Evolutionary conservation across 2,797 vertebrate genomes (phyloP).

Genomic region (Pangasius djambal): DNA sequence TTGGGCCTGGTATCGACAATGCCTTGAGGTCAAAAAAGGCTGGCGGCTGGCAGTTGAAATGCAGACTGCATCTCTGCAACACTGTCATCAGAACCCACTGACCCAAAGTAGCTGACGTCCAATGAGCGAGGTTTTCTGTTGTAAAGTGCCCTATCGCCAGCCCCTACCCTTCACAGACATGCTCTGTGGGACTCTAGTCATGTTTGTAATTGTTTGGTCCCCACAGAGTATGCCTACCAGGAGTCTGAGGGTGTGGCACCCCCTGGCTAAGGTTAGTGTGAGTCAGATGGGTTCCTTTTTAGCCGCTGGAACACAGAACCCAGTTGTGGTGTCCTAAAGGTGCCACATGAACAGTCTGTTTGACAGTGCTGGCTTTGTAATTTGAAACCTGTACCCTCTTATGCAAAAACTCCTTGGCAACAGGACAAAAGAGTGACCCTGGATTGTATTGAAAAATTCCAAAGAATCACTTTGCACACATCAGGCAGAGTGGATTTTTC

Average conservation of each 20-base stretch:
- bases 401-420: neutral
- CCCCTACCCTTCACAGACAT: neutral
- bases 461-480: neutral
- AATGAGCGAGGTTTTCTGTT: neutral
- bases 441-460: neutral
- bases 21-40: neutral
- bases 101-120: neutral
- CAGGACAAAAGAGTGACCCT: neutral
- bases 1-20: neutral
- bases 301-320: neutral
- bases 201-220: neutral
- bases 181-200: neutral
- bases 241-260: neutral
- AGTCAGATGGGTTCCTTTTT: neutral
- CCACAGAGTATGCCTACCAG: neutral
- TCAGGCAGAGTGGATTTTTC: neutral
- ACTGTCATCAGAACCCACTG: too few species aligned
- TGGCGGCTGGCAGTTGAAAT: too few species aligned
- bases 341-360: neutral
- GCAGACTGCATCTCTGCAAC: too few species aligned
- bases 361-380: neutral
- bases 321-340: neutral
- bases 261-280: neutral
- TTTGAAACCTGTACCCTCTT: neutral
- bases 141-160: neutral